Evolutionary conservation across 1,140 invertebrate species (phyloP).

Genomic region (Whitmania pigra): DNA sequence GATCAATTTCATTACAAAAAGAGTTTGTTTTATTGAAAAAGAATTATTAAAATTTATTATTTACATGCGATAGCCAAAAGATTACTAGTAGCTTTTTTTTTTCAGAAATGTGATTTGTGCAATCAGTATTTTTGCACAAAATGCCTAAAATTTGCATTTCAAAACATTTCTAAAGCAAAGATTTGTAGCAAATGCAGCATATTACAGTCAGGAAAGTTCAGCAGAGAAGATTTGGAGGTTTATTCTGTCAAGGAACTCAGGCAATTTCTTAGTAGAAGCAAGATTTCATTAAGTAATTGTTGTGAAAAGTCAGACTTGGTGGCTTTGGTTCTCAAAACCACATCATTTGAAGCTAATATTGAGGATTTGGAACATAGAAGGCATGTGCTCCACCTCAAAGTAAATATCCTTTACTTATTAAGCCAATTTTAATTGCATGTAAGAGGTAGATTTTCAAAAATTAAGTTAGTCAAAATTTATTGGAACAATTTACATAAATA

Average conservation of each 20-base stretch:
- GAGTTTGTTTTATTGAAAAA: not conserved
- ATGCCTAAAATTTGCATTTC: not conserved
- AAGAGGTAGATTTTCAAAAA: too few relatives aligned
- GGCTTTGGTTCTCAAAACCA: conserved; percentile 35
- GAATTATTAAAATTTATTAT: not conserved
- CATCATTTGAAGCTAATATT: conserved; percentile 25
- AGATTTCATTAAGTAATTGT: conserved; percentile 35
- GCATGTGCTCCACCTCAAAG: conserved; percentile 26
- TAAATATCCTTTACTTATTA: conserved; percentile 23
- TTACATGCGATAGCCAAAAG: not conserved
- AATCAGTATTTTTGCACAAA: conserved; percentile 3
- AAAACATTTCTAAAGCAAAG: conserved; percentile 9
- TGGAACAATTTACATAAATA: too few relatives aligned
- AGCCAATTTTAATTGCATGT: not conserved
- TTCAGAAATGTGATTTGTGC: conserved; percentile 5
- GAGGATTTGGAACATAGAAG: conserved; percentile 25
- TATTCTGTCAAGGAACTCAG: conserved; percentile 39
- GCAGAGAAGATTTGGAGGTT: conserved; percentile 32
- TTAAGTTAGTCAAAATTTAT: too few relatives aligned
- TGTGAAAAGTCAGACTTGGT: conserved; percentile 40
- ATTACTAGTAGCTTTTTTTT: not conserved
- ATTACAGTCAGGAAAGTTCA: conserved; percentile 33
- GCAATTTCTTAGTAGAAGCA: conserved; percentile 32
- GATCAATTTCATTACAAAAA: conserved; percentile 6
- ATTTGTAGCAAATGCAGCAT: conserved; percentile 36